Conservation (phyloP, 53 echinoderm and acorn worm species). For the Crossaster papposus region DNA sequence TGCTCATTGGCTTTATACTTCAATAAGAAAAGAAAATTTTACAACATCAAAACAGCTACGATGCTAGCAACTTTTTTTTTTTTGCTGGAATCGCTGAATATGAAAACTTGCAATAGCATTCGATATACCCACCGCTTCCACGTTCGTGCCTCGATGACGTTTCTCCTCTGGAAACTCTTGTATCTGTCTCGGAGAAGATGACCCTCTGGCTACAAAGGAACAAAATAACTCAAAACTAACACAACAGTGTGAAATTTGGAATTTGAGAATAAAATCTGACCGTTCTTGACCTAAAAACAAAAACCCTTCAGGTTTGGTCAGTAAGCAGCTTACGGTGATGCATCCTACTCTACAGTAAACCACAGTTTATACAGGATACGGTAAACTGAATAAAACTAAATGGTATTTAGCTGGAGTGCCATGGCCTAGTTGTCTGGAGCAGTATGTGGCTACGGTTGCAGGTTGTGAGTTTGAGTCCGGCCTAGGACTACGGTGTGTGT, state of each 20-base stretch:
- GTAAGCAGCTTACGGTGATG: not conserved
- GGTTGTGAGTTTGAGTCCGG: too few relatives aligned
- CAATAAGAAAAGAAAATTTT: too few relatives aligned
- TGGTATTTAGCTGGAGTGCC: too few relatives aligned
- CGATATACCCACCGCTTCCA: constrained; percentile 35
- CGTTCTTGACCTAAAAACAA: too few relatives aligned
- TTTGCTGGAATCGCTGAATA: too few relatives aligned
- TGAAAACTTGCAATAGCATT: too few relatives aligned
- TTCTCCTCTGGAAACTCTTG: constrained; percentile 87
- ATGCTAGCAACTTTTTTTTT: too few relatives aligned
- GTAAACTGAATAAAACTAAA: not conserved
- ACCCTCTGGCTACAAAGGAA: constrained; percentile 78
- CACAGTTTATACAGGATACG: not conserved
- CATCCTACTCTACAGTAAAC: not conserved
- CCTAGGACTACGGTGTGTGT: too few relatives aligned
- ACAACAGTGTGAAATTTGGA: not conserved
- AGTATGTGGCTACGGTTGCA: too few relatives aligned
- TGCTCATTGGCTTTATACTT: too few relatives aligned
- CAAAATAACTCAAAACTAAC: not conserved
- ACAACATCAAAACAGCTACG: not conserved
- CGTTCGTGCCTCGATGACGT: constrained; percentile 82
- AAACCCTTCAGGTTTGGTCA: not conserved
- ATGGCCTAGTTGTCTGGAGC: too few relatives aligned
- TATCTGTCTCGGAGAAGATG: constrained; percentile 76
- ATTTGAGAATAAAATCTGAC: not conserved